Percentiles rank a stretch among this genome's conserved stretches.
phyloP scores from a whole-genome alignment of 2,888 invertebrate genomes.

The Onthophagus sagittarius region DNA sequence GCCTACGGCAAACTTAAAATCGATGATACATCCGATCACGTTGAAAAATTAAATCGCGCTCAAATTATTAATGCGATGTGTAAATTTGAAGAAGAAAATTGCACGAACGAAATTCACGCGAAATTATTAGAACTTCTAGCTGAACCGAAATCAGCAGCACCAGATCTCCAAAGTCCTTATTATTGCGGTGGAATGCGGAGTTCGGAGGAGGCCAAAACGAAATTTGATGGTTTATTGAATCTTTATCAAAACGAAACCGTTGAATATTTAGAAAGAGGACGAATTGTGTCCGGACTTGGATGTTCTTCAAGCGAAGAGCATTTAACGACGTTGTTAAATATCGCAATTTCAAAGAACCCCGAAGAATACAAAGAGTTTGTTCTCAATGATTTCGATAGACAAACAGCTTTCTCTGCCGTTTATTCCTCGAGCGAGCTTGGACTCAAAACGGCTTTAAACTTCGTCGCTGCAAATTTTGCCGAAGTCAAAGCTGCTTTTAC shows the following conservation, averaged over 20 bases:
- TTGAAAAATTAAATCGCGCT: constrained; percentile 43
- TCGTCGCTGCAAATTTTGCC: constrained; percentile 30
- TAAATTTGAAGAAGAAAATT: constrained; percentile 41
- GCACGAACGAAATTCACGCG: constrained; percentile 26
- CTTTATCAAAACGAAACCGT: neutral
- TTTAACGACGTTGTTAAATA: constrained; percentile 49
- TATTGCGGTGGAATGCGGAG: constrained; percentile 58
- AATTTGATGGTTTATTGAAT: constrained; percentile 29
- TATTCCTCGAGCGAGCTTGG: constrained; percentile 31
- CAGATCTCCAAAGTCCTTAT: constrained; percentile 55
- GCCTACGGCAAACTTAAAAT: constrained; percentile 19
- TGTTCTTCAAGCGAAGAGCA: constrained; percentile 56
- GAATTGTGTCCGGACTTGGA: constrained; percentile 60
- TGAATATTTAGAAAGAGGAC: constrained; percentile 54
- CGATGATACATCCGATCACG: constrained; percentile 11
- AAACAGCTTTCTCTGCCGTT: constrained; percentile 13
- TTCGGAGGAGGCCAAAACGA: constrained; percentile 44
- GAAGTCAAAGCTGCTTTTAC: neutral
- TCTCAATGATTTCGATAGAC: neutral
- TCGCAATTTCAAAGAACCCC: neutral
- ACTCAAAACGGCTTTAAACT: constrained; percentile 32
- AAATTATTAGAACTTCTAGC: neutral
- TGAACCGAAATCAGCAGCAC: constrained; percentile 55
- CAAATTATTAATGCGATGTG: constrained; percentile 34
- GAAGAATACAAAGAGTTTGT: neutral